Conservation (phyloP, 2,113 vertebrate genomes). For the Odocoileus virginianus region DNA sequence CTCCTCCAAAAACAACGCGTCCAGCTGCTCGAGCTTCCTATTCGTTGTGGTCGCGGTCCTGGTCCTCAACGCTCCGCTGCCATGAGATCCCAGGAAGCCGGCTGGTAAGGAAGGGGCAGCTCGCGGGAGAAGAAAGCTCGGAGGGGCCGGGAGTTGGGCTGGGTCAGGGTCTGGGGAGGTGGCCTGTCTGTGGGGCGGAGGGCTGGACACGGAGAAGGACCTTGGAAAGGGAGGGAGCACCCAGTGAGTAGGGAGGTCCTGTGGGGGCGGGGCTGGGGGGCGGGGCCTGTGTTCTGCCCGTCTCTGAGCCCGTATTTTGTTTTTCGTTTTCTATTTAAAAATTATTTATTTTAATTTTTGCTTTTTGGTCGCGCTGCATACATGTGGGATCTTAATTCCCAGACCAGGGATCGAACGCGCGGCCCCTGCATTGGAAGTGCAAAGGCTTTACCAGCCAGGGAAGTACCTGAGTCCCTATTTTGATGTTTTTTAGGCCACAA, state of each 20-base stretch:
- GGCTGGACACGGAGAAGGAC: not conserved
- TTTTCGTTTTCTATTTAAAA: not conserved
- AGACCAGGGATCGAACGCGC: not conserved
- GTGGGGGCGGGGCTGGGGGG: not conserved
- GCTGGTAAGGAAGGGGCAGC: not conserved
- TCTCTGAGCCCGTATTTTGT: not conserved
- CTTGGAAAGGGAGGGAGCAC: not conserved
- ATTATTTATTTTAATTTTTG: not conserved
- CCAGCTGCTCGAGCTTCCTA: rapidly evolving
- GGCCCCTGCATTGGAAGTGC: not conserved
- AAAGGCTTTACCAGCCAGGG: not conserved
- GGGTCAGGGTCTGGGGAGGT: not conserved
- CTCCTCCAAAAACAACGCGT: rapidly evolving
- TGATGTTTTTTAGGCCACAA: not conserved
- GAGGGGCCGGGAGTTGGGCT: rapidly evolving
- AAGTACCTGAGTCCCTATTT: not conserved
- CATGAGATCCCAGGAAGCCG: not conserved
- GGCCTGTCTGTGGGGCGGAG: not conserved
- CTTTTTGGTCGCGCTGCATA: not conserved
- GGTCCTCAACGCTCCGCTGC: rapidly evolving
- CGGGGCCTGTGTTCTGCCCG: rapidly evolving
- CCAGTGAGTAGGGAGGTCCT: not conserved
- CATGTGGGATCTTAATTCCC: not conserved
- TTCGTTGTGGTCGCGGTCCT: rapidly evolving
- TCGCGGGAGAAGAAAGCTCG: not conserved